Evolutionary conservation across 1,140 invertebrate species (phyloP), one percentile per base, ranked within the genome.

Genomic region (Bombus pascuorum): DNA sequence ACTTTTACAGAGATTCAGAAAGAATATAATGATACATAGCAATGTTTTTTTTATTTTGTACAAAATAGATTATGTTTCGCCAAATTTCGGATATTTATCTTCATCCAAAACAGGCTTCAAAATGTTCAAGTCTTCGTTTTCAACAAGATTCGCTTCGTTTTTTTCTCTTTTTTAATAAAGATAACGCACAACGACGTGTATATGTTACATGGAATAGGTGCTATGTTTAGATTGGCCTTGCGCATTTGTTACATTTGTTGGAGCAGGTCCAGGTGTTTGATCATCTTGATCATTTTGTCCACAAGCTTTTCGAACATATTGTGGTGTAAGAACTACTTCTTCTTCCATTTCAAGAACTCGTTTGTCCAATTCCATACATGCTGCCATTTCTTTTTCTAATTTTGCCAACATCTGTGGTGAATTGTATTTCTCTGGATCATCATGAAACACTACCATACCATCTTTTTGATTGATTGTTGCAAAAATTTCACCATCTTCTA

Each of bases 401-500:
- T 97, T 96, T 86, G 97, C 96, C 87, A 99, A 96, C 96, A 99
- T 99, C 85, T 96, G 96, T 0, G 98, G 97, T 81, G 97, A 98
- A 90, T 99, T 98, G 93, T 98, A 99, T 93, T 99, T 99, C 94
- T 99, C 98, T 53, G 99, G 98, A 95, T 98, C 98, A 94, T 99
- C 98, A 87, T 98, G 97, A 93, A 99, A 99, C 42, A 98, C 96
- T 28, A 99, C 99, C 99, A 99, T 99, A 22, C 99, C 99, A 95
- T 99, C 99, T 95, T 98, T 99, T 95, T 99, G 98, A 96, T 99
- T 99, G 78, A 99, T 99, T 86, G 98, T 98, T 1, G 99, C 99
- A 96, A 98, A 99, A 89, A 99, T 99, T 96, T 99, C 98, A 77
- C 98, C 98, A 95, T 99, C 98, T 96, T 99, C 98, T 91, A 99